Base-by-base conservation (phyloP, 2,888 invertebrate genomes). In the Invenusta paracnida region DNA sequence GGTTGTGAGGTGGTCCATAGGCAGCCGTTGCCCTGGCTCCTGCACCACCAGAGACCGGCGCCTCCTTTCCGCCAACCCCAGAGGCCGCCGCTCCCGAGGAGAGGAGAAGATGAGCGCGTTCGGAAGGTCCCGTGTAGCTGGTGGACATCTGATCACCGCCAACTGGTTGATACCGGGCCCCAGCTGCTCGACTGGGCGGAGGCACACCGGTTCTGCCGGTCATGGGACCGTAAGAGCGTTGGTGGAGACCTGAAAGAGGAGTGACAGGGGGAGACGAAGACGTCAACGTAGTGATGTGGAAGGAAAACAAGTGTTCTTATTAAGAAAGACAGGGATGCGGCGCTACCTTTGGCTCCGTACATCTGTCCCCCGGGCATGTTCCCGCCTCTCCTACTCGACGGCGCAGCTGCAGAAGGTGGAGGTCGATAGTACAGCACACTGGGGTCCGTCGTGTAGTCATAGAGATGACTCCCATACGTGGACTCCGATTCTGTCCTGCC, bases 401-500 rank as follows among this genome's bases (percentile, higher is more conserved):
- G n/a, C n/a, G n/a, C n/a, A n/a, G n/a, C n/a, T n/a, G n/a, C n/a
- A n/a, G 73, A 23, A 23, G 73, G 73, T 5, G 73, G 73, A 5
- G 73, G 73, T 23, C 27, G 5, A 23, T 73, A 73, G 73, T 73
- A 73, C 5, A 48, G 5, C 5, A 5, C 17, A 11, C 17, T 17
- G 5, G 73, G 17, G 17, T 23, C 27, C 2, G 17, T 25, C 5
- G 73, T 73, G 73, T 73, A 73, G 27, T 73, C 73, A 73, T 73
- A 73, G 27, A 73, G 73, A 73, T 73, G 73, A 25, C 27, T 25
- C 2, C 73, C 73, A 23, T 73, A 73, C 25, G 73, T 73, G 11
- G 73, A 73, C 73, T 73, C 73, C 23, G 73, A 73, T 23, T 73
- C 73, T 2, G 73, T 73, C 23, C 73, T 73, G 5, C 73, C 73